phyloP scores from a whole-genome alignment of 2,113 vertebrate species.

The Istiophorus platypterus region DNA sequence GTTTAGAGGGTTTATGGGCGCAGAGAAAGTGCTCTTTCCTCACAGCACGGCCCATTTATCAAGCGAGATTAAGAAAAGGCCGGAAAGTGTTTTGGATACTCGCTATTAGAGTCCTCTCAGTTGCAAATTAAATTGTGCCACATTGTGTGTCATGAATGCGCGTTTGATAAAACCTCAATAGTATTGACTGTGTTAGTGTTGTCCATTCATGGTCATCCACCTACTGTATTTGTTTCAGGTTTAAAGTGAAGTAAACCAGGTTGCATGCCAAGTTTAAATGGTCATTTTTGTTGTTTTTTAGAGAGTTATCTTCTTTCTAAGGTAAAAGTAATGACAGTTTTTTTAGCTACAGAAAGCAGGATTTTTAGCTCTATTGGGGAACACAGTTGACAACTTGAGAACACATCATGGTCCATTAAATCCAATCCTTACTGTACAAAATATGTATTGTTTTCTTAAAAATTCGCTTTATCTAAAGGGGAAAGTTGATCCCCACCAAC shows the following conservation, averaged over 20 bases:
- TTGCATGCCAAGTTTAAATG: too few species aligned
- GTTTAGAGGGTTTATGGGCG: slow-evolving; percentile 77
- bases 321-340: too few species aligned
- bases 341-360: not conserved
- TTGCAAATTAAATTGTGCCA: slow-evolving; percentile 64
- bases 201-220: not conserved
- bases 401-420: not conserved
- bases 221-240: not conserved
- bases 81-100: slow-evolving; percentile 71
- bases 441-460: not conserved
- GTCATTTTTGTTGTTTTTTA: too few species aligned
- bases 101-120: slow-evolving; percentile 63
- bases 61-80: slow-evolving; percentile 76
- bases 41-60: slow-evolving; percentile 72
- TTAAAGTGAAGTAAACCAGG: not conserved
- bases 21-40: slow-evolving; percentile 78
- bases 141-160: slow-evolving; percentile 64
- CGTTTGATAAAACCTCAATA: slow-evolving; percentile 50
- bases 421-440: not conserved
- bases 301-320: not conserved
- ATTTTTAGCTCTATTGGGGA: not conserved
- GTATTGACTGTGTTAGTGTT: slow-evolving; percentile 25
- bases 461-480: too few species aligned
- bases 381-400: too few species aligned
- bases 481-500: too few species aligned